These are phyloP conservation scores for Pomatostomus ruficeps DNA, from an alignment of 2,113 vertebrate genomes.

Conservation along the genomic window DNA sequence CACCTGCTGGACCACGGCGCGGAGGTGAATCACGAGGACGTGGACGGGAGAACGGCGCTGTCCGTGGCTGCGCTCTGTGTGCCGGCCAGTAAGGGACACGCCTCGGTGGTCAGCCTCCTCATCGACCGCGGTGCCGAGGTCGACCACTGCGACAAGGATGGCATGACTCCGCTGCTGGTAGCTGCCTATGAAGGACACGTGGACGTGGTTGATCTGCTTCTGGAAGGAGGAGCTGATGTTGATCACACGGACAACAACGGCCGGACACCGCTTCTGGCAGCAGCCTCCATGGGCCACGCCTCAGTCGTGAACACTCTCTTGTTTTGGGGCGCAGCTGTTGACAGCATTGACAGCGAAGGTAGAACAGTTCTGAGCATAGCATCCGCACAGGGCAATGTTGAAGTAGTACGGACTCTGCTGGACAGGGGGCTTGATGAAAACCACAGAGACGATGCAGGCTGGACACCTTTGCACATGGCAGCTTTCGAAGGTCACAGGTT, in stretches of 20 bases:
- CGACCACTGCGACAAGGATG: constrained; percentile 96
- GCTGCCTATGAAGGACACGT: constrained; percentile 97
- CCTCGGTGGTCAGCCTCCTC: constrained; percentile 90
- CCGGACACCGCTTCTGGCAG: constrained; percentile 92
- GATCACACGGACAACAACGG: constrained; percentile 97
- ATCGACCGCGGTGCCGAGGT: constrained; percentile 94
- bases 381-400: constrained; percentile 95
- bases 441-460: constrained; percentile 94
- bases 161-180: constrained; percentile 95
- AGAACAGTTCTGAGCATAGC: constrained; percentile 96
- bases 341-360: constrained; percentile 96
- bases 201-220: constrained; percentile 92
- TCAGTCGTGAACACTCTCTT: constrained; percentile 92
- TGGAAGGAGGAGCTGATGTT: constrained; percentile 94
- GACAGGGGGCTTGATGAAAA: constrained; percentile 97
- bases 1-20: constrained; percentile 94
- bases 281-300: constrained; percentile 96
- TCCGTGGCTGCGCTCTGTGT: constrained; percentile 95
- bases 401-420: constrained; percentile 95
- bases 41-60: constrained; percentile 91
- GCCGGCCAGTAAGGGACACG: constrained; percentile 94
- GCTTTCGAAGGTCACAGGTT: constrained; percentile 94
- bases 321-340: constrained; percentile 96
- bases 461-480: constrained; percentile 98
- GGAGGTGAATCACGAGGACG: constrained; percentile 93